These are phyloP conservation scores for Crotalus viridis DNA, from an alignment of 2,113 vertebrate species.

Conservation along the genomic window DNA sequence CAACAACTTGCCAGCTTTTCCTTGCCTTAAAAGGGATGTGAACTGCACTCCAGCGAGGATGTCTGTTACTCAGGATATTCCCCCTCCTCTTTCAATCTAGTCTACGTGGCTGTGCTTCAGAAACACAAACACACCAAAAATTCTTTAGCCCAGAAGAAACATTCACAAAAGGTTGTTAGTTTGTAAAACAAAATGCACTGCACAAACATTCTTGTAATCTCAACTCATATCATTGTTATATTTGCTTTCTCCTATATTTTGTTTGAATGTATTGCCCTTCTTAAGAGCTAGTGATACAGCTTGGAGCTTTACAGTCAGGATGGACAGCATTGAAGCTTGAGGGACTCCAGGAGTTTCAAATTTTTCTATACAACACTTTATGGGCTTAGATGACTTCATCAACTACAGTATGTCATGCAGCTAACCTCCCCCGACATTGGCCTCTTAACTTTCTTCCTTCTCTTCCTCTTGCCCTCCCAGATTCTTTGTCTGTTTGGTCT, in stretches of 20 bases:
- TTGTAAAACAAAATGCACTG: background rate
- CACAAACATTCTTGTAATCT: background rate
- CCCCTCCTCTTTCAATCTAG: conserved; percentile 2
- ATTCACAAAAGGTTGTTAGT: background rate
- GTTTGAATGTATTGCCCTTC: background rate
- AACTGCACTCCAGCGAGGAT: conserved; percentile 38
- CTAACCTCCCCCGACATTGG: conserved; percentile 58
- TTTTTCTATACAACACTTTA: background rate
- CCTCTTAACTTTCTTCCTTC: conserved; percentile 63
- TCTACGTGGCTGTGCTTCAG: conserved; percentile 62
- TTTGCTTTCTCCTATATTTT: background rate
- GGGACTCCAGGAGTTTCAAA: background rate
- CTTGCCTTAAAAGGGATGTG: conserved; percentile 54
- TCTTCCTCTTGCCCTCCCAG: conserved; percentile 50
- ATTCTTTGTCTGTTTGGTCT: conserved; percentile 62
- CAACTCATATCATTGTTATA: background rate
- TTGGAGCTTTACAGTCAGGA: background rate
- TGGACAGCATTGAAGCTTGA: background rate
- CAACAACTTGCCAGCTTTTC: conserved; percentile 41
- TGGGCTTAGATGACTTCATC: conserved; percentile 52
- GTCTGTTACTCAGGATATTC: conserved; percentile 36
- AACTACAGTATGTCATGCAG: conserved; percentile 23
- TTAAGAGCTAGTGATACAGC: background rate
- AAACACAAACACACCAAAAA: background rate
- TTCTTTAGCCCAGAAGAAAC: rapidly evolving